Conservation (phyloP, 1,140 invertebrate species). For the Hormaphis cornu region DNA sequence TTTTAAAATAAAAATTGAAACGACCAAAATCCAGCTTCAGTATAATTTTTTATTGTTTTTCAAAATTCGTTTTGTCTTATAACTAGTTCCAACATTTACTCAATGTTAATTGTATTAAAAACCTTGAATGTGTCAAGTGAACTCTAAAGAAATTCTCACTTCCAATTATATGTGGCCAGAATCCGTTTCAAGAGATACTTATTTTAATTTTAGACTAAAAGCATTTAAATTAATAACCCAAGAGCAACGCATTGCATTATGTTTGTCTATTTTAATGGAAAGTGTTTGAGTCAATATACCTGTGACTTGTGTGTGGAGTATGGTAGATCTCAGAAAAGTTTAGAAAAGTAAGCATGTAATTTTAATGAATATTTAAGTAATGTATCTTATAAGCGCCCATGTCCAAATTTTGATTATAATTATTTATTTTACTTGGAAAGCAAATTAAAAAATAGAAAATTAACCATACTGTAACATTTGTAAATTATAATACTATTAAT, state of each 20-base stretch:
- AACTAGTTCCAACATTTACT: not conserved
- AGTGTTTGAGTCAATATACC: not conserved
- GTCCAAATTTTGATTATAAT: not conserved
- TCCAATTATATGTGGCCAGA: not conserved
- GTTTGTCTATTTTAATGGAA: too few relatives aligned
- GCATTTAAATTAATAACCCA: too few relatives aligned
- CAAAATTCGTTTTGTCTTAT: not conserved
- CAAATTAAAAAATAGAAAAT: too few relatives aligned
- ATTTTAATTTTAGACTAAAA: too few relatives aligned
- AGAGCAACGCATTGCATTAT: too few relatives aligned
- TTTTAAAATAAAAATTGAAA: too few relatives aligned
- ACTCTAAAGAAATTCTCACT: not conserved
- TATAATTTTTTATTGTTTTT: too few relatives aligned
- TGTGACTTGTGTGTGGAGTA: not conserved
- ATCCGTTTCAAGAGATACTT: not conserved
- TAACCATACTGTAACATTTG: too few relatives aligned
- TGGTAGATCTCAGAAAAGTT: not conserved
- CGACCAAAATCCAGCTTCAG: too few relatives aligned
- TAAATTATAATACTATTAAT: too few relatives aligned
- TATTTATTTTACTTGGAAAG: too few relatives aligned
- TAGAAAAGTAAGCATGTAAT: not conserved
- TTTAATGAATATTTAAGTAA: not conserved
- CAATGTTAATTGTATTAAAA: not conserved
- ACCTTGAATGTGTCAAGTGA: not conserved
- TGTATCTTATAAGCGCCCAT: not conserved